Conservation (phyloP, 2,797 vertebrate genomes). For the Lepus townsendii region DNA sequence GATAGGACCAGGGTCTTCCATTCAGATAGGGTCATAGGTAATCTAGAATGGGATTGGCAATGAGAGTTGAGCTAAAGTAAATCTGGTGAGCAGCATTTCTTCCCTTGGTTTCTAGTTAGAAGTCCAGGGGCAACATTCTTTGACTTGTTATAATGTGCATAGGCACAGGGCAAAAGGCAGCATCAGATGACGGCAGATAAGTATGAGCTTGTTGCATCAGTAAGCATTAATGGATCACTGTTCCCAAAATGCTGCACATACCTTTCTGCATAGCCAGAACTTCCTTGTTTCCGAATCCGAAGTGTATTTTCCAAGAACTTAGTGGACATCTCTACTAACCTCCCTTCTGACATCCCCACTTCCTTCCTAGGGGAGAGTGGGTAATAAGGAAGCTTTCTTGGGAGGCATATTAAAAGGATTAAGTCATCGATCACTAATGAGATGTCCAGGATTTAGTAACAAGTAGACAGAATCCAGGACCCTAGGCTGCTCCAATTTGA, state of each 20-base stretch:
- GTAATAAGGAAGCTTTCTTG: slow-evolving; percentile 74
- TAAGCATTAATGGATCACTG: neutral
- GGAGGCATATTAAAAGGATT: slow-evolving; percentile 79
- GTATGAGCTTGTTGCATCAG: neutral
- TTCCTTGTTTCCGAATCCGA: slow-evolving; percentile 38
- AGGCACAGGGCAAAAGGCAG: neutral
- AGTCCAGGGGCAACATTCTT: neutral
- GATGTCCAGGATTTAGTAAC: slow-evolving; percentile 63
- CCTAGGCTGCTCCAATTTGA: slow-evolving; percentile 16
- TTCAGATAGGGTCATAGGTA: neutral
- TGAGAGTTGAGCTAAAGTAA: neutral
- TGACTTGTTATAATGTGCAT: neutral
- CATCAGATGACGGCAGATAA: neutral
- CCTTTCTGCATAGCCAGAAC: neutral
- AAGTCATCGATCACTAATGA: slow-evolving; percentile 76
- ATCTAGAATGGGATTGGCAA: neutral
- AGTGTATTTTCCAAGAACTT: slow-evolving; percentile 41
- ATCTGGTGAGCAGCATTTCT: neutral
- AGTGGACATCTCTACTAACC: neutral
- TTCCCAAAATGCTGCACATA: neutral
- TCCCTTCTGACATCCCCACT: neutral
- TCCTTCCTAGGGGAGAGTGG: slow-evolving; percentile 35
- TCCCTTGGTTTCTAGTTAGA: neutral
- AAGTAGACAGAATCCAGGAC: slow-evolving; percentile 62
- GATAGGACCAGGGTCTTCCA: no score